A percentile compares a stretch with the other conserved stretches of the same genome.
Conservation (phyloP, 2,888 invertebrate genomes). For the Catocala fraxini region DNA sequence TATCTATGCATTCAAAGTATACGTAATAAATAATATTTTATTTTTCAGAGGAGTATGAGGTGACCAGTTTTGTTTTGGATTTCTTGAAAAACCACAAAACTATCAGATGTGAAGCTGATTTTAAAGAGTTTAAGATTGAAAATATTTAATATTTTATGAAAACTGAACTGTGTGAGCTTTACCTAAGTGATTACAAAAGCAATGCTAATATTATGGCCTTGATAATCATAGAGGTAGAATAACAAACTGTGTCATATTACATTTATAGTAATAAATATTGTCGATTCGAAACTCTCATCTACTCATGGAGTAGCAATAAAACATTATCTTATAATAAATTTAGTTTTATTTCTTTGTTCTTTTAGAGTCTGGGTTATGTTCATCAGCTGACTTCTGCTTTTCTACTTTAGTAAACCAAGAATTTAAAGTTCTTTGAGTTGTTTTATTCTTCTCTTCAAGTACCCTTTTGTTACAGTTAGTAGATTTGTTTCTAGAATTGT, state of each 20-base stretch:
- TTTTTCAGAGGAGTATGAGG: slow-evolving; percentile 86
- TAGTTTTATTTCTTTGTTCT: slow-evolving; percentile 49
- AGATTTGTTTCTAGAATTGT: slow-evolving; percentile 91
- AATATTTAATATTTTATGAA: slow-evolving; percentile 58
- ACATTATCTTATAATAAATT: not conserved
- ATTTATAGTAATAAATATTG: slow-evolving; percentile 1
- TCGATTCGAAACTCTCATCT: not conserved
- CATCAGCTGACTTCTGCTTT: slow-evolving; percentile 66
- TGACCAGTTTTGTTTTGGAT: slow-evolving; percentile 81
- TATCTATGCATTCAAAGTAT: no score
- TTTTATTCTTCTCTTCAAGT: slow-evolving; percentile 62
- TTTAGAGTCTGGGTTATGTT: slow-evolving; percentile 52
- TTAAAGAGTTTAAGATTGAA: slow-evolving; percentile 74
- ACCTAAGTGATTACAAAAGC: not conserved
- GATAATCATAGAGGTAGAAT: not conserved
- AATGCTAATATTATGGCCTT: not conserved
- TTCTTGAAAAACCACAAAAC: slow-evolving; percentile 83
- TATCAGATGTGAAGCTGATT: slow-evolving; percentile 86
- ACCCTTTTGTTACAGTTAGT: slow-evolving; percentile 86
- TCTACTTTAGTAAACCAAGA: slow-evolving; percentile 73
- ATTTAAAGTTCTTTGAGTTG: slow-evolving; percentile 79
- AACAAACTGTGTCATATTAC: not conserved
- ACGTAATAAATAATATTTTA: slow-evolving; percentile 13
- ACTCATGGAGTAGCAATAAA: slow-evolving; percentile 11
- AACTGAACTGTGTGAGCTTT: not conserved